Base-by-base conservation (phyloP, 1,140 invertebrate genomes). In the Orchestia grillus region DNA sequence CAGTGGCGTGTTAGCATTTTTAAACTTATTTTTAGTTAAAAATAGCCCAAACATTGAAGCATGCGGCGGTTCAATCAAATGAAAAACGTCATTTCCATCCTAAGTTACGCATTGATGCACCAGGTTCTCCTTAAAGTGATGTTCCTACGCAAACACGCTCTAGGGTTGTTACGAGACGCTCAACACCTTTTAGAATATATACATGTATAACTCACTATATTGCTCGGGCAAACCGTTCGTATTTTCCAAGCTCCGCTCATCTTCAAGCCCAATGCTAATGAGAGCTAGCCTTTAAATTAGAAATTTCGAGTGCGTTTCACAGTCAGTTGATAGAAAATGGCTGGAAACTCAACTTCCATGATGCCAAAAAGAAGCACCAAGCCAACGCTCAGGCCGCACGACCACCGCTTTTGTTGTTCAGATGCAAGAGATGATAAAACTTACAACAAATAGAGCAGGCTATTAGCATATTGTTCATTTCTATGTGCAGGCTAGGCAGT, bases 401-500 rank as follows among this genome's bases (percentile, higher is more conserved):
- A 28, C 62, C 62, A 77, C 62, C 62, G 11, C 62, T 36, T 77
- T 77, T 77, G 62, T 77, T 77, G 62, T 77, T 8, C 62, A 77
- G 62, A 77, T 77, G 28, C 62, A 77, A 36, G 62, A 15, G 62
- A 77, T 77, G 62, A 77, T 77, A 77, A 77, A 77, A 36, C 62
- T 15, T 36, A 36, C 62, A 36, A 77, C 36, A 77, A 15, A 77
- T 77, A 36, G 11, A 77, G 62, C 3, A 77, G 36, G 62, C 62
- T 77, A 77, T 77, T 77, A 77, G 62, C 62, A 77, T 77, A 77
- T 77, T 77, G 62, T 77, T 77, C 62, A 77, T 77, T 77, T 77
- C 62, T 77, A 77, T 77, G 62, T 23, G 62, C 36, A 53, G 15
- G 62, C 62, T 19, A 77, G 62, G 62, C 62, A 15, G 62, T 23